phyloP scores from a whole-genome alignment of 2,113 vertebrate species.

The Reinhardtius hippoglossoides region DNA sequence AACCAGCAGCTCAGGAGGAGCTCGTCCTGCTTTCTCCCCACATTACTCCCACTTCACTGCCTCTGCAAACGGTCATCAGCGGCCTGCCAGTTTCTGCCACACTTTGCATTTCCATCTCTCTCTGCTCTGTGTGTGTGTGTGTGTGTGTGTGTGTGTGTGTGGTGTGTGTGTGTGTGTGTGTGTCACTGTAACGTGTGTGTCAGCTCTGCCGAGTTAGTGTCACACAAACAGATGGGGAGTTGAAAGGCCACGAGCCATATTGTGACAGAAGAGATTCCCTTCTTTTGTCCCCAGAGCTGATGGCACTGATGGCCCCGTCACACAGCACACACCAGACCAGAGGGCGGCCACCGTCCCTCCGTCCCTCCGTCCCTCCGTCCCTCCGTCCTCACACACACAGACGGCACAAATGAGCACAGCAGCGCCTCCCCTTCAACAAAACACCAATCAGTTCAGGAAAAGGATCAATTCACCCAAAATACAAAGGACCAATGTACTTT shows the following conservation, averaged over 20 bases:
- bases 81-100: conserved; percentile 70
- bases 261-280: conserved; percentile 84
- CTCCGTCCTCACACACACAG: conserved; percentile 10
- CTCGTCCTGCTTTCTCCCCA: conserved; percentile 53
- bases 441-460: conserved; percentile 7
- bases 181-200: conserved; percentile 59
- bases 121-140: conserved; percentile 4
- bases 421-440: not conserved
- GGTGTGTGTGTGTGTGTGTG: conserved; percentile 25
- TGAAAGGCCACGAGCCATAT: conserved; percentile 83
- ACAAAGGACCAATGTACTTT: not conserved
- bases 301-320: conserved; percentile 53
- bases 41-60: conserved; percentile 60
- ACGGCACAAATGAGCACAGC: conserved; percentile 9
- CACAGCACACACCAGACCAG: conserved; percentile 44
- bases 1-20: conserved; percentile 45
- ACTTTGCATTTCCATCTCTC: conserved; percentile 46
- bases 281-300: conserved; percentile 74
- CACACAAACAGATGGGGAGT: conserved; percentile 85
- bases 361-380: conserved; percentile 28
- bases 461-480: conserved; percentile 1
- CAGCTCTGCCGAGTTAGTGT: conserved; percentile 60
- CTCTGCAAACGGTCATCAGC: conserved; percentile 78
- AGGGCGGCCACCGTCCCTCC: conserved; percentile 31
- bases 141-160: conserved; percentile 24